Evolutionary conservation across 30 jellyfish, hydroid and myxozoan genomes (phyloP).

Genomic region (Hydractinia symbiolongicarpus): DNA sequence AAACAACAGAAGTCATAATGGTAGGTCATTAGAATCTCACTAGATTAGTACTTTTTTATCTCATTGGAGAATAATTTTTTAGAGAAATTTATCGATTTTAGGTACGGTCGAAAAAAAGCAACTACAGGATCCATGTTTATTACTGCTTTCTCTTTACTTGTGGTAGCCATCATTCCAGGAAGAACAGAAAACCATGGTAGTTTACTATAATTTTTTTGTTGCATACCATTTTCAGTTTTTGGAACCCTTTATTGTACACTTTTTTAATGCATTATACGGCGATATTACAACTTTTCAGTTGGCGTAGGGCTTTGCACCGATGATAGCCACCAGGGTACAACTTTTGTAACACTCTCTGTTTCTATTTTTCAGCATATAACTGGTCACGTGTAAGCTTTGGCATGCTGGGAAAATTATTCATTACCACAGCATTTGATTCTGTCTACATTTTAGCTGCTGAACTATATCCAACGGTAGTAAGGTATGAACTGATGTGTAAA

Average conservation of each 20-base stretch:
- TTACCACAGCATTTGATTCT: constrained; percentile 70
- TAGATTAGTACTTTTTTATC: too few species aligned
- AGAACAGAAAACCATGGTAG: neutral
- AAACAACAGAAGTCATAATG: too few species aligned
- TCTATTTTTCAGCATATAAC: constrained; percentile 40
- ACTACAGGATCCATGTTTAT: constrained; percentile 51
- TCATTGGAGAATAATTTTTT: too few species aligned
- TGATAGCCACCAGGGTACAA: too few species aligned
- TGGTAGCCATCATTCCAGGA: constrained; percentile 42
- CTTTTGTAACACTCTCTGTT: neutral
- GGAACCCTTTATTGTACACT: too few species aligned
- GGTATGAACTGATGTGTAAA: constrained; percentile 2
- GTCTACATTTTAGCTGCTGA: constrained; percentile 41
- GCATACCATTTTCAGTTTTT: too few species aligned
- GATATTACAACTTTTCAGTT: too few species aligned
- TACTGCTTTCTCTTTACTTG: constrained; percentile 56
- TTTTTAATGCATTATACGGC: too few species aligned
- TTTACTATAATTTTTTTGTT: neutral
- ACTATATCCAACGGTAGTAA: constrained; percentile 35
- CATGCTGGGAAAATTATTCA: constrained; percentile 80
- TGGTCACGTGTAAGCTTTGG: constrained; percentile 88
- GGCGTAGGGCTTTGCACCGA: too few species aligned
- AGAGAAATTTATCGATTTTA: constrained; percentile 3
- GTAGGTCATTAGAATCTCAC: too few species aligned
- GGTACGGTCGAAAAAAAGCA: constrained; percentile 76